Evolutionary conservation across 2,888 invertebrate species (phyloP).

Genomic region (Altica lythri): DNA sequence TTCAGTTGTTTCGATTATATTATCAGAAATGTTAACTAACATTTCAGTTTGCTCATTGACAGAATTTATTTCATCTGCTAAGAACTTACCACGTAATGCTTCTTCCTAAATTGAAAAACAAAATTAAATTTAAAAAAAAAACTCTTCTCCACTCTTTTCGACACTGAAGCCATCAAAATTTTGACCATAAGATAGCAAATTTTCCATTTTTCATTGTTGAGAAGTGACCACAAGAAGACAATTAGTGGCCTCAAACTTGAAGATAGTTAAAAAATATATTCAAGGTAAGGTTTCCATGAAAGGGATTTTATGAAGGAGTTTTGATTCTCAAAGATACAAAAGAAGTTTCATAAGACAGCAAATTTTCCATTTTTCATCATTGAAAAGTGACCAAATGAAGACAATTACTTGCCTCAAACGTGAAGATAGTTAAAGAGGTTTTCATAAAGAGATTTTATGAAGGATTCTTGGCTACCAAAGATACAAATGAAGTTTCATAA

Average conservation of each 20-base stretch:
- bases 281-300: too few species aligned
- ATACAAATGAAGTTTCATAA: too few species aligned
- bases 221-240: background rate
- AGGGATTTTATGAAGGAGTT: too few species aligned
- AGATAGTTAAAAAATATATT: background rate
- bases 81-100: slow-evolving; percentile 50
- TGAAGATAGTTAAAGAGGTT: background rate
- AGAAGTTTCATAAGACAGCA: background rate
- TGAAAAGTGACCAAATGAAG: background rate
- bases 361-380: background rate
- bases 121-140: background rate
- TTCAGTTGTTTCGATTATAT: slow-evolving; percentile 51
- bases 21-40: slow-evolving; percentile 51
- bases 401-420: background rate
- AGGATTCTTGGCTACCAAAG: too few species aligned
- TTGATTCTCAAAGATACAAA: too few species aligned
- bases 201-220: background rate
- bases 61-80: slow-evolving; percentile 53
- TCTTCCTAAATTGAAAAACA: slow-evolving; percentile 44
- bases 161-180: background rate
- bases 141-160: background rate
- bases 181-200: background rate
- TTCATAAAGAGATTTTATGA: too few species aligned
- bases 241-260: background rate
- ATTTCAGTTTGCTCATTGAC: slow-evolving; percentile 50